phyloP scores from a whole-genome alignment of 2,888 invertebrate species.

The Macrophya alboannulata region DNA sequence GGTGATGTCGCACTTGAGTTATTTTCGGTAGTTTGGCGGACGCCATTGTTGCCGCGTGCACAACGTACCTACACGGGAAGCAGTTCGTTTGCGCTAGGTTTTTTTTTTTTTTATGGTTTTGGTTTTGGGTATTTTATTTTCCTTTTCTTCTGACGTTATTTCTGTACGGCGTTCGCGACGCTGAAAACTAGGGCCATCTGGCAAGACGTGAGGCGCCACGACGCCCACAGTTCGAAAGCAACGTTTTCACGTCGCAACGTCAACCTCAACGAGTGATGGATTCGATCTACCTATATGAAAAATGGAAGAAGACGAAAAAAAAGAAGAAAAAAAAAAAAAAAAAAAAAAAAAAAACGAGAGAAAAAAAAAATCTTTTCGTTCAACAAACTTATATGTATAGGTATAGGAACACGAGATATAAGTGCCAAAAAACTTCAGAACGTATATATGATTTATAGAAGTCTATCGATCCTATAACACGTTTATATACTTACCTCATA shows the following conservation, averaged over 20 bases:
- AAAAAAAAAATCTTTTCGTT: background rate
- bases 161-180: conserved; percentile 49
- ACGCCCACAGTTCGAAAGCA: conserved; percentile 47
- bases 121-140: background rate
- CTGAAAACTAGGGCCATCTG: conserved; percentile 55
- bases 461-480: background rate
- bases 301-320: background rate
- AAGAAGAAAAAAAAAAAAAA: background rate
- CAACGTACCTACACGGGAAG: background rate
- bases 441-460: background rate
- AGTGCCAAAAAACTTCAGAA: background rate
- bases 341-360: background rate
- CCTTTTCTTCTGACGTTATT: conserved; percentile 22
- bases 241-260: conserved; percentile 45
- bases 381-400: conserved; percentile 1
- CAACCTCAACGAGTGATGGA: conserved; percentile 41
- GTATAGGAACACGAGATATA: background rate
- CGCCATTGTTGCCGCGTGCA: conserved; percentile 43
- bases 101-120: background rate
- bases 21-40: conserved; percentile 51
- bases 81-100: conserved; percentile 37
- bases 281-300: conserved; percentile 25
- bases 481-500: too few relatives aligned
- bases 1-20: conserved; percentile 32
- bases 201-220: conserved; percentile 52